A percentile compares a stretch with the other conserved stretches of the same genome.
Evolutionary conservation across 2,888 invertebrate species (phyloP).

Genomic region (Spisula solida): DNA sequence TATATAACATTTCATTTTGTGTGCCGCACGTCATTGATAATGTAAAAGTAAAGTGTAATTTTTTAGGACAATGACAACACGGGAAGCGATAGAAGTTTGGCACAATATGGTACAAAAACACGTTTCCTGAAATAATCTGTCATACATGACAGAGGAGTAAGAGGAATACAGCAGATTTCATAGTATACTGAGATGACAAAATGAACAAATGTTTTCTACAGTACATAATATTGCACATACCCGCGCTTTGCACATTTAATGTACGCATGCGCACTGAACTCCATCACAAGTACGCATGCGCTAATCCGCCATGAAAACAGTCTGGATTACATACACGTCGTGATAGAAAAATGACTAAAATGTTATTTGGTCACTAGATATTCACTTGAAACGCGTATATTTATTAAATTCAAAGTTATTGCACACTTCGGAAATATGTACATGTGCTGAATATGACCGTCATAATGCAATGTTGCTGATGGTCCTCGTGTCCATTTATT

Average conservation of each 20-base stretch:
- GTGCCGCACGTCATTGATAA: not conserved
- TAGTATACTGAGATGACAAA: not conserved
- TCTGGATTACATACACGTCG: not conserved
- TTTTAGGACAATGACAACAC: not conserved
- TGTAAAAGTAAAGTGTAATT: not conserved
- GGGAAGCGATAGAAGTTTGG: not conserved
- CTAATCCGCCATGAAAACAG: not conserved
- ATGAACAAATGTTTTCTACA: not conserved
- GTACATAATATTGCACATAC: not conserved
- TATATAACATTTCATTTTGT: too few relatives aligned
- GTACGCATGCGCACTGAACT: not conserved
- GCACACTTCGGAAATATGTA: not conserved
- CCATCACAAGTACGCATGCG: not conserved
- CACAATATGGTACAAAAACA: slow-evolving; percentile 15
- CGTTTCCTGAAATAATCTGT: slow-evolving; percentile 23
- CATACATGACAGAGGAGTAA: not conserved
- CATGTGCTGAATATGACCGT: not conserved
- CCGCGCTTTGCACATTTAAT: not conserved
- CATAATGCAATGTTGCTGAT: not conserved
- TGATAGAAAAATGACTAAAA: not conserved
- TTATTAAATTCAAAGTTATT: not conserved
- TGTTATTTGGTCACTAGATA: not conserved
- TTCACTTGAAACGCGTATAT: not conserved
- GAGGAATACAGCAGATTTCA: slow-evolving; percentile 27
- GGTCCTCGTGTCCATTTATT: not conserved